phyloP scores from a whole-genome alignment of 2,888 invertebrate genomes.

The Hypolimnas misippus region DNA sequence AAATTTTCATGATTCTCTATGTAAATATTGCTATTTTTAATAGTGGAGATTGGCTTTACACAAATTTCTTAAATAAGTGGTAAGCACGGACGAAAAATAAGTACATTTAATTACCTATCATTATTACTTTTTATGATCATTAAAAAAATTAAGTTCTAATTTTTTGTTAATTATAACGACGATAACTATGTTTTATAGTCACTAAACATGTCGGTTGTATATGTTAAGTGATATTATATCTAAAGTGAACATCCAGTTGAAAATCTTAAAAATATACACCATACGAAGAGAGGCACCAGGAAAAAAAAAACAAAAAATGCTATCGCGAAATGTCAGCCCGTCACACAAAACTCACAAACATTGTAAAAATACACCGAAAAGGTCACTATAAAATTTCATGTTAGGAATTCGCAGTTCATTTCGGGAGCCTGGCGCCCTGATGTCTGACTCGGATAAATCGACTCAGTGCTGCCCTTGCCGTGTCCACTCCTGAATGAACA shows the following conservation, averaged over 20 bases:
- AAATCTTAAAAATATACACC: background rate
- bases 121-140: too few species aligned
- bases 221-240: too few species aligned
- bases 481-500: constrained; percentile 19
- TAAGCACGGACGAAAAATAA: background rate
- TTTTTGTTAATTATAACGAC: too few species aligned
- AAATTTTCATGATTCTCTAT: background rate
- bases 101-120: background rate
- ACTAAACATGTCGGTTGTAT: too few species aligned
- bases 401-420: constrained; percentile 29
- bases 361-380: constrained; percentile 19
- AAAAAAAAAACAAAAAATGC: background rate
- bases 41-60: background rate
- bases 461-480: constrained; percentile 11
- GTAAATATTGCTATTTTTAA: background rate
- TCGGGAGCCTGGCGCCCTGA: constrained; percentile 38
- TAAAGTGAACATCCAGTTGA: too few species aligned
- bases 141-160: too few species aligned
- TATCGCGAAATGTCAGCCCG: constrained; percentile 3
- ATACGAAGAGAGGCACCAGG: background rate
- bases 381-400: constrained; percentile 36
- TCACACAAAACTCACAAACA: constrained; percentile 17
- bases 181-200: too few species aligned
- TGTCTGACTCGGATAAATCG: constrained; percentile 40
- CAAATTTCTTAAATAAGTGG: background rate